Conservation (phyloP, 37 sponge, comb jelly and placozoan genomes). For the Crambe crambe region DNA sequence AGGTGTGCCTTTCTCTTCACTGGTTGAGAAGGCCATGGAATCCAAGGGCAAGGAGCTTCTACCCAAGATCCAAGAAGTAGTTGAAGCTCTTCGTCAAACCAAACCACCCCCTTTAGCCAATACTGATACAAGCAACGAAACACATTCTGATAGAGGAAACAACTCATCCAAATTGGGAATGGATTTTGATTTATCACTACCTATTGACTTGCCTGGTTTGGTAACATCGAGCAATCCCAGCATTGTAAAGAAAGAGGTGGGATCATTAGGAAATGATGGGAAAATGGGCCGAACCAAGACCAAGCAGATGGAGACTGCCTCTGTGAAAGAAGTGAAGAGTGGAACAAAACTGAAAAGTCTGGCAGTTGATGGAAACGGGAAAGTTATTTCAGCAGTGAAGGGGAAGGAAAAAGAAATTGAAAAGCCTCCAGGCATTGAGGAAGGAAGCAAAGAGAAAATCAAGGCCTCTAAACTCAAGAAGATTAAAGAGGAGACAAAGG, state of each 20-base stretch:
- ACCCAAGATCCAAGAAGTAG: slow-evolving; percentile 40
- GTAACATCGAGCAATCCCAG: no score
- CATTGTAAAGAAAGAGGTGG: slow-evolving; percentile 5
- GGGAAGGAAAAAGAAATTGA: neutral
- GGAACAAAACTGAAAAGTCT: no score
- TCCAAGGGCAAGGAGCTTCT: slow-evolving; percentile 45
- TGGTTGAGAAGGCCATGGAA: slow-evolving; percentile 51
- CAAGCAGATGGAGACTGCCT: slow-evolving; percentile 1
- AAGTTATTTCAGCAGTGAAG: neutral
- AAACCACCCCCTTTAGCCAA: neutral
- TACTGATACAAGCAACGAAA: neutral
- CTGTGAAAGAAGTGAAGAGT: slow-evolving; percentile 28
- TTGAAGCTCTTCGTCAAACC: slow-evolving; percentile 10
- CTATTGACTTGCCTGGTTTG: slow-evolving; percentile 50
- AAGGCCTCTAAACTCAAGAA: neutral
- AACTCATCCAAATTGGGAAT: neutral
- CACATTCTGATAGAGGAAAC: neutral
- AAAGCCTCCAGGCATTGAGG: neutral
- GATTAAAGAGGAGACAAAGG: neutral
- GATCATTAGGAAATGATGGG: neutral
- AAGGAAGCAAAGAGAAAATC: neutral
- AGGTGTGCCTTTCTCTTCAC: slow-evolving; percentile 25
- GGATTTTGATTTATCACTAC: slow-evolving; percentile 24
- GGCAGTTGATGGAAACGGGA: neutral
- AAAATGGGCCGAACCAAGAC: slow-evolving; percentile 5